These are phyloP conservation scores for Lota lota DNA, from an alignment of 2,113 vertebrate species.

Conservation along the genomic window DNA sequence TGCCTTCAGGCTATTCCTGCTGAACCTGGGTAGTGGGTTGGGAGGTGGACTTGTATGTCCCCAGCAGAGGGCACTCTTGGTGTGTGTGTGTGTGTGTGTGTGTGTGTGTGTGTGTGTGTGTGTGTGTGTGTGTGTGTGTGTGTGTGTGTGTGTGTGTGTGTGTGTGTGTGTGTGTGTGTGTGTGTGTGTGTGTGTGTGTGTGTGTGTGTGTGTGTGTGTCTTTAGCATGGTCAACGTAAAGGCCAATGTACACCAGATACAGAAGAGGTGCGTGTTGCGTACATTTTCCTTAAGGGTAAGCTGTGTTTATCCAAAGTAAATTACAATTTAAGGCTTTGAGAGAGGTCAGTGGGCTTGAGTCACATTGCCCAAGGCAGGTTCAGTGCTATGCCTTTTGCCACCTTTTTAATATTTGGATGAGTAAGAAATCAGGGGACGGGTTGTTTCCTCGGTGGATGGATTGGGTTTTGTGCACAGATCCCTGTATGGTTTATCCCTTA, in stretches of 20 bases:
- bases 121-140: constrained; percentile 18
- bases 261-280: too few relatives aligned
- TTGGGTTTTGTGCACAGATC: background rate
- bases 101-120: constrained; percentile 24
- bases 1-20: background rate
- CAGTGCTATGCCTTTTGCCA: constrained; percentile 15
- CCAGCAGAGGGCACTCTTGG: constrained; percentile 74
- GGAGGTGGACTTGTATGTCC: constrained; percentile 1
- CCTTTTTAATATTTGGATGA: constrained; percentile 13
- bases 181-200: constrained; percentile 35
- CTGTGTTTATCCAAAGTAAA: constrained; percentile 48
- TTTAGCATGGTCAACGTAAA: constrained; percentile 20
- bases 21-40: constrained; percentile 6
- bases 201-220: constrained; percentile 47
- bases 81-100: constrained; percentile 37
- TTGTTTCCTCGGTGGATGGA: background rate
- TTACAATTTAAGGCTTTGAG: constrained; percentile 19
- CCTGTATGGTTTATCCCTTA: too few relatives aligned
- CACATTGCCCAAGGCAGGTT: constrained; percentile 8
- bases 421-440: background rate
- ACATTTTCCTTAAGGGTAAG: too few relatives aligned
- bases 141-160: constrained; percentile 29
- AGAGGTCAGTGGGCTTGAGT: constrained; percentile 20
- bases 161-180: constrained; percentile 18
- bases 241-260: too few relatives aligned